Percentiles rank a stretch among this genome's conserved stretches.
Conservation (phyloP, 37 sponge, comb jelly and placozoan species). For the Theonella swinhoei region DNA sequence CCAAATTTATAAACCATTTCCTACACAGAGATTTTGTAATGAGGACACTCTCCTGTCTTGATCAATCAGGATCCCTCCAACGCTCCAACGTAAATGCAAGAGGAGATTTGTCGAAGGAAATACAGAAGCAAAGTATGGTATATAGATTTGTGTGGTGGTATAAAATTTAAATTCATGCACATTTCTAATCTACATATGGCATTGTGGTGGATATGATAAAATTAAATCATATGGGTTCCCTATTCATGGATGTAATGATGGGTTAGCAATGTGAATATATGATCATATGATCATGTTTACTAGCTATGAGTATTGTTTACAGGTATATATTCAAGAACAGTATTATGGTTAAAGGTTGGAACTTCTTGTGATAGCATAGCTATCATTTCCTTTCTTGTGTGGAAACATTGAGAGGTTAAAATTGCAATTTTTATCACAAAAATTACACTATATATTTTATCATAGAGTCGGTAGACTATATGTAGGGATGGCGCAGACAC, state of each 20-base stretch:
- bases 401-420: not conserved
- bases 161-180: too few species aligned
- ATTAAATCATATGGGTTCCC: slow-evolving; percentile 32
- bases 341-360: too few species aligned
- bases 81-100: too few species aligned
- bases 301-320: not conserved
- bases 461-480: too few species aligned
- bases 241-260: too few species aligned
- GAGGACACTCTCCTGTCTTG: not conserved
- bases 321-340: slow-evolving; percentile 19
- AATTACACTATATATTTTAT: not conserved
- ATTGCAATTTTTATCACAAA: too few species aligned
- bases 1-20: too few species aligned
- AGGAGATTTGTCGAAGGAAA: not conserved
- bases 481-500: too few species aligned
- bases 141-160: too few species aligned
- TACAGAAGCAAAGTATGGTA: too few species aligned
- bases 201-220: slow-evolving; percentile 32
- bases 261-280: slow-evolving; percentile 39
- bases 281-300: not conserved
- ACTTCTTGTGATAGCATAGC: slow-evolving; percentile 20
- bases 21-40: slow-evolving; percentile 6
- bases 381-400: slow-evolving; percentile 15
- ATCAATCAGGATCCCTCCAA: not conserved
- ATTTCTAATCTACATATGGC: slow-evolving; percentile 14